phyloP scores from a whole-genome alignment of 1,140 invertebrate genomes.

The Atta texana region DNA sequence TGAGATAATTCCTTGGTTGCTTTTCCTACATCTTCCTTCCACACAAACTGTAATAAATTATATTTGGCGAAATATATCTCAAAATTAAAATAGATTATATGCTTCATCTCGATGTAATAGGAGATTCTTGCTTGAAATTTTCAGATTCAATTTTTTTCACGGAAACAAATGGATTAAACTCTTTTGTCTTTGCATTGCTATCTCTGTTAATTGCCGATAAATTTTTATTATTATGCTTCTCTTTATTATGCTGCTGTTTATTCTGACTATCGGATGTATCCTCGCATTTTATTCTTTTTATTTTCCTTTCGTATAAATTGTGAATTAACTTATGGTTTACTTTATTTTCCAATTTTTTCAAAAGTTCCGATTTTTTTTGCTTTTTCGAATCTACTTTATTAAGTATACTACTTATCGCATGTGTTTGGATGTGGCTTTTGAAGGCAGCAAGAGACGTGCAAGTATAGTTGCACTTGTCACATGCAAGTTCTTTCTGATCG shows the following conservation, averaged over 20 bases:
- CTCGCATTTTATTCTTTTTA: slow-evolving; percentile 3
- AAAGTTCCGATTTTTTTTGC: background rate
- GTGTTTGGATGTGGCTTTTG: slow-evolving; percentile 53
- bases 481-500: slow-evolving; percentile 62
- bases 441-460: slow-evolving; percentile 60
- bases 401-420: background rate
- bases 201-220: background rate
- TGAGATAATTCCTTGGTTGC: background rate
- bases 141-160: background rate
- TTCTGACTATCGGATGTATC: background rate
- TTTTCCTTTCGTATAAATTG: background rate
- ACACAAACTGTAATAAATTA: background rate
- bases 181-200: slow-evolving; percentile 26
- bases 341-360: background rate
- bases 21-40: background rate
- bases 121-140: slow-evolving; percentile 4
- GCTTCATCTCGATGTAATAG: slow-evolving; percentile 26
- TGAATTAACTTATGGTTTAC: slow-evolving; percentile 10
- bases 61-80: slow-evolving; percentile 9
- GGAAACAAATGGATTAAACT: background rate
- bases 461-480: slow-evolving; percentile 71
- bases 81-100: slow-evolving; percentile 18
- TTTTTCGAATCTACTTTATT: background rate
- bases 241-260: background rate
- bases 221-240: background rate